Evolutionary conservation across 2,797 vertebrate genomes (phyloP).

Genomic region (Avahi laniger): DNA sequence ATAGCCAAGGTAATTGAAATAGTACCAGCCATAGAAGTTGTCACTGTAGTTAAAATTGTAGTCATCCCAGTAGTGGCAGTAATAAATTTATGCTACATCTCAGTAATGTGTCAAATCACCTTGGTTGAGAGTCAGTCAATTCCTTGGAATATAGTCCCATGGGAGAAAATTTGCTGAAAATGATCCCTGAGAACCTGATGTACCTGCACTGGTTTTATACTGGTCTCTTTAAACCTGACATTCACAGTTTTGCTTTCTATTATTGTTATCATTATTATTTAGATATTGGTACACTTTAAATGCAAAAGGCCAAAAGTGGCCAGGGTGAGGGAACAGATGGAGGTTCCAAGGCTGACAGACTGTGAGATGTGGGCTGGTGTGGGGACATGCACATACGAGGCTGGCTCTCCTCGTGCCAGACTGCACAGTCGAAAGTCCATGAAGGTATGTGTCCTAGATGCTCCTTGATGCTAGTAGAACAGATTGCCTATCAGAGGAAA

Average conservation of each 20-base stretch:
- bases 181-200: background rate
- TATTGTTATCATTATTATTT: background rate
- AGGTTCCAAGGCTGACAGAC: background rate
- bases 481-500: background rate
- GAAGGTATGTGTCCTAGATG: background rate
- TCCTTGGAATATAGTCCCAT: background rate
- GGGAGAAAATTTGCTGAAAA: background rate
- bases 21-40: background rate
- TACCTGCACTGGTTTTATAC: background rate
- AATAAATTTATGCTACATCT: background rate
- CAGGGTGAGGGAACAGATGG: background rate
- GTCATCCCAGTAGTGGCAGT: background rate
- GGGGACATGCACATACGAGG: background rate
- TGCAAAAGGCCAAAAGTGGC: background rate
- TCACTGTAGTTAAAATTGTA: background rate
- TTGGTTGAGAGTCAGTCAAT: background rate
- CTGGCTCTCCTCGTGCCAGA: background rate
- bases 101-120: background rate
- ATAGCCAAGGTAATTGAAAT: conserved; percentile 10
- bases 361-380: background rate
- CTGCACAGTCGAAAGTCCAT: background rate
- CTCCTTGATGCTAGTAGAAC: background rate
- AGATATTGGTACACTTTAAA: background rate
- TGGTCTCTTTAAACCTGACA: background rate
- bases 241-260: background rate